Base-by-base conservation (phyloP, 2,797 vertebrate genomes). In the Diceros bicornis region DNA sequence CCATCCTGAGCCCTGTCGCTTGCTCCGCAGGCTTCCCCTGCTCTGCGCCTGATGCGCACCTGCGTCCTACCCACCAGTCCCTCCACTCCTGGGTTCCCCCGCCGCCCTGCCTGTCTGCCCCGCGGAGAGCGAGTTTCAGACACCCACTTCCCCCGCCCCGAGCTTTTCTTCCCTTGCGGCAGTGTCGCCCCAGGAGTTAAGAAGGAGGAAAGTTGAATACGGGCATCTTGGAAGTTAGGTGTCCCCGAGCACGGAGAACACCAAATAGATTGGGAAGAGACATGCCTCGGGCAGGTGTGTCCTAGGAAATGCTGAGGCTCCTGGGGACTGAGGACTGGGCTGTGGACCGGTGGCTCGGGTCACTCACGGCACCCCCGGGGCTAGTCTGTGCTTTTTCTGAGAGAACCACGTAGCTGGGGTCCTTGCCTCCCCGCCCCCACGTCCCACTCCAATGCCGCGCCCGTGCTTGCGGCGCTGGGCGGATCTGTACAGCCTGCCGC, bases 381-480 rank as follows among this genome's bases (percentile, higher is more conserved):
- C 37, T 75, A 23, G 27, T 52, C 72, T 82, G 74, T 64, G 32
- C 23, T 89, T 55, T 59, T 29, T 18, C 77, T 71, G 4, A 64
- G 21, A 37, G 23, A 84, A 55, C 23, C 14, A 7, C 3, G 16
- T 3, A 61, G 32, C 23, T 18, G 11, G 34, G 6, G 50, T 89
- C 61, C 37, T 20, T 25, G 71, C 18, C 16, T 57, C 41, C 13
- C 2, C 0, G 0, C 5, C 11, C 0, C 2, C 37, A 77, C 14
- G 9, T 12, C 7, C 18, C 0, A 17, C 47, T 13, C 50, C 2
- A 4, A 59, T 10, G 21, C 34, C 2, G 2, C 57, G 23, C 52
- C 71, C 2, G 81, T 21, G 10, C 27, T 32, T 20, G 11, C 50
- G 0, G 18, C 2, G 0, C 52, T 3, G 6, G 6, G 37, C n/a